Evolutionary conservation across 1,140 invertebrate species (phyloP).

Genomic region (Aphelenchoides besseyi): DNA sequence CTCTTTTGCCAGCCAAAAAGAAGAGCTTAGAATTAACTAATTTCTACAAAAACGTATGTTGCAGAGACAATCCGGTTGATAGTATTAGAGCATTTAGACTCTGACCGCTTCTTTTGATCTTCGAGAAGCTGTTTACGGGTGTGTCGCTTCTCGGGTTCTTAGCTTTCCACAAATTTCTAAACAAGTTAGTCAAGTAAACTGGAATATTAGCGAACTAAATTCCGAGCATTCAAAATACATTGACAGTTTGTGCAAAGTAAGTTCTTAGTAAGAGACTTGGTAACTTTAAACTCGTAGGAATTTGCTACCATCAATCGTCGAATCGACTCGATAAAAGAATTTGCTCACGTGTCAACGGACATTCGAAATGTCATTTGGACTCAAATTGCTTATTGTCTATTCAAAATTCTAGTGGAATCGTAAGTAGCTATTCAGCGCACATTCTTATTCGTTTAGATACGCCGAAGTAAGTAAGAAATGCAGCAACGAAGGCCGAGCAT

Average conservation of each 20-base stretch:
- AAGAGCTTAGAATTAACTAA: constrained; percentile 58
- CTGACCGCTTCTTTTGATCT: constrained; percentile 69
- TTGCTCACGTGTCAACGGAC: constrained; percentile 37
- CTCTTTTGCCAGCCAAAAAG: constrained; percentile 60
- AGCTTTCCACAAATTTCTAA: constrained; percentile 75
- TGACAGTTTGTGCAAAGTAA: constrained; percentile 64
- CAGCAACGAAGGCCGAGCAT: constrained; percentile 85
- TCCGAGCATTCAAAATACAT: constrained; percentile 87
- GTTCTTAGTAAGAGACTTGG: background rate
- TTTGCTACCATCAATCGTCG: constrained; percentile 35
- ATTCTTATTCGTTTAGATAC: constrained; percentile 44
- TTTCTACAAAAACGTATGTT: constrained; percentile 52
- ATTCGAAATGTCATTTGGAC: constrained; percentile 73
- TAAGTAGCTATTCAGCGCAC: constrained; percentile 63
- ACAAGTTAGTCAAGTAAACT: constrained; percentile 81
- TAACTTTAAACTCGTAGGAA: constrained; percentile 35
- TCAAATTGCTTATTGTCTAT: constrained; percentile 77
- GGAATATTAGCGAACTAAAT: constrained; percentile 88
- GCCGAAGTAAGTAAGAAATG: constrained; percentile 76
- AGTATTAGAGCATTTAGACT: constrained; percentile 55
- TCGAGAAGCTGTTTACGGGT: constrained; percentile 78
- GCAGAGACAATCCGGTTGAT: too few species aligned
- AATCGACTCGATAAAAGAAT: constrained; percentile 26
- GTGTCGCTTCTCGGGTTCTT: constrained; percentile 75
- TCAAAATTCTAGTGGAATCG: constrained; percentile 86